Percentiles rank a stretch among this genome's conserved stretches.
These are phyloP conservation scores for Sebastes vulpes DNA, from an alignment of 2,797 vertebrate species.

Conservation along the genomic window DNA sequence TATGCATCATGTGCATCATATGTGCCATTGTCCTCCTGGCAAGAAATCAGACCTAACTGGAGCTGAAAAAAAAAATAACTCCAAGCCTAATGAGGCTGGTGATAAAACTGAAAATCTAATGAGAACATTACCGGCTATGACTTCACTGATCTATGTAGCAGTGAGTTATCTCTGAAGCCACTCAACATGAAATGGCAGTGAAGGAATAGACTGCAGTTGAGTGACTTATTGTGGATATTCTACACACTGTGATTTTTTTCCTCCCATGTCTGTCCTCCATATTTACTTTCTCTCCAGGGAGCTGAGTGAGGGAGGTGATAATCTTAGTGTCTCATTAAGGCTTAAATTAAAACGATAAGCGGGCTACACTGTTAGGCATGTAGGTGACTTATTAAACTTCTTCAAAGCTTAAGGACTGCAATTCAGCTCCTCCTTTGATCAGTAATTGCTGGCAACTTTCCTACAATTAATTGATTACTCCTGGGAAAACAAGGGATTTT, in stretches of 20 bases:
- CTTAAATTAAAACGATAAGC: slow-evolving; percentile 81
- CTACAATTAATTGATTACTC: slow-evolving; percentile 84
- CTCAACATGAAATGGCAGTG: neutral
- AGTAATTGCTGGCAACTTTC: slow-evolving; percentile 82
- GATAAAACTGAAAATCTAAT: slow-evolving; percentile 2
- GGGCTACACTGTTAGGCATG: slow-evolving; percentile 72
- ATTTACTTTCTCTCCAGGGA: slow-evolving; percentile 58
- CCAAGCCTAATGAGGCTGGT: neutral
- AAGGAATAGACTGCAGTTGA: neutral
- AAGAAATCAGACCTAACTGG: slow-evolving; percentile 13
- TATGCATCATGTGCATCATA: slow-evolving; percentile 28
- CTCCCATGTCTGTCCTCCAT: slow-evolving; percentile 41
- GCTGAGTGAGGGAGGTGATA: slow-evolving; percentile 57
- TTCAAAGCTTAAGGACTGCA: slow-evolving; percentile 80
- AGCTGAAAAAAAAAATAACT: neutral
- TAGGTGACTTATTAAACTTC: slow-evolving; percentile 83
- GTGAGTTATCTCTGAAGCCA: slow-evolving; percentile 14
- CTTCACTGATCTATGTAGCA: slow-evolving; percentile 1
- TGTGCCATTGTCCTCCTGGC: slow-evolving; percentile 1
- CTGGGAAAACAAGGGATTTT: slow-evolving; percentile 61
- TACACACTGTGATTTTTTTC: neutral
- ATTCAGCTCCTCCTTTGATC: slow-evolving; percentile 80
- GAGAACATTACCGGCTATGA: slow-evolving; percentile 1
- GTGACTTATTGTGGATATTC: slow-evolving; percentile 14
- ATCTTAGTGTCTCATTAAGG: slow-evolving; percentile 81